These are phyloP conservation scores for Setipinna tenuifilis DNA, from an alignment of 2,797 vertebrate genomes.

Conservation along the genomic window DNA sequence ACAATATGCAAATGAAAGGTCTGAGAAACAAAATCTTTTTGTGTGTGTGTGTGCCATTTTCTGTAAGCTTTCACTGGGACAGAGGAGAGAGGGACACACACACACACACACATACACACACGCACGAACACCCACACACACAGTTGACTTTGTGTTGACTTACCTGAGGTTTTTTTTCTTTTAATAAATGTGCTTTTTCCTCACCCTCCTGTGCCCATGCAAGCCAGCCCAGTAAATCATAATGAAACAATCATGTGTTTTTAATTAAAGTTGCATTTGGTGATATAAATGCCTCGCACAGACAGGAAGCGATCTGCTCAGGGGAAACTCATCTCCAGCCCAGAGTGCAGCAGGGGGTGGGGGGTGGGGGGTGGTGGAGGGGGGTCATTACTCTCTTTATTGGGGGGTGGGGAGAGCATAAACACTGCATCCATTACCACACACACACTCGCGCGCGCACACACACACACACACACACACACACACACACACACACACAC, in stretches of 20 bases:
- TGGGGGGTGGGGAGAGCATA: slow-evolving; percentile 38
- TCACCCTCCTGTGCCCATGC: slow-evolving; percentile 30
- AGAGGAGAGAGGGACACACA: slow-evolving; percentile 47
- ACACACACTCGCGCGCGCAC: not conserved
- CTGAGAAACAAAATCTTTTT: slow-evolving; percentile 23
- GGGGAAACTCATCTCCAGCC: slow-evolving; percentile 45
- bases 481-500: not conserved
- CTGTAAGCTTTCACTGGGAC: slow-evolving; percentile 48
- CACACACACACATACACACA: slow-evolving; percentile 24
- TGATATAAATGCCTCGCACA: slow-evolving; percentile 44
- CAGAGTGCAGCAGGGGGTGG: slow-evolving; percentile 21
- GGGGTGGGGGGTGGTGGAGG: not conserved
- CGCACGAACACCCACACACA: not conserved
- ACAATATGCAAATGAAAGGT: slow-evolving; percentile 55
- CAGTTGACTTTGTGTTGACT: slow-evolving; percentile 57
- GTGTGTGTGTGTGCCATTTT: slow-evolving; percentile 41
- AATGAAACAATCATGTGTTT: slow-evolving; percentile 62
- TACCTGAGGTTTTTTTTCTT: slow-evolving; percentile 53
- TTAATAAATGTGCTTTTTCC: slow-evolving; percentile 10
- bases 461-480: not conserved
- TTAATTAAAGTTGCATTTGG: slow-evolving; percentile 58
- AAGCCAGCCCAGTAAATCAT: slow-evolving; percentile 56
- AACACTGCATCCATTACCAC: slow-evolving; percentile 50
- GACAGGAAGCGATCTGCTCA: slow-evolving; percentile 13
- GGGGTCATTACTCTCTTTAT: slow-evolving; percentile 52